A percentile compares a stretch with the other conserved stretches of the same genome.
phyloP scores from a whole-genome alignment of 2,888 invertebrate species.

The Sicus ferrugineus region DNA sequence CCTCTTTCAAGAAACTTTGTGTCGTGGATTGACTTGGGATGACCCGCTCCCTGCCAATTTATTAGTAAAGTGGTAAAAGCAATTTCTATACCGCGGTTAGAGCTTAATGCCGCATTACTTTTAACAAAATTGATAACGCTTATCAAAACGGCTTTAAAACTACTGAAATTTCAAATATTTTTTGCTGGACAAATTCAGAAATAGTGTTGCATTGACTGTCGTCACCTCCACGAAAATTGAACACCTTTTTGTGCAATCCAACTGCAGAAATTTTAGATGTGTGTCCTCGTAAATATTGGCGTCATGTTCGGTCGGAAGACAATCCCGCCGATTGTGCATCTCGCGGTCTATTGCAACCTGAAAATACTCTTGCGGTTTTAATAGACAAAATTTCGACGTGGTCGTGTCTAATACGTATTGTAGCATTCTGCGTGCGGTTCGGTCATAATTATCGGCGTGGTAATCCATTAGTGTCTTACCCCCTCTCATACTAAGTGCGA shows the following conservation, averaged over 20 bases:
- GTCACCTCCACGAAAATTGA: slow-evolving; percentile 38
- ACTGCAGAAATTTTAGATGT: slow-evolving; percentile 38
- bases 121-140: slow-evolving; percentile 29
- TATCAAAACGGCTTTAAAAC: slow-evolving; percentile 32
- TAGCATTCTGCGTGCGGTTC: slow-evolving; percentile 15
- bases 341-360: slow-evolving; percentile 34
- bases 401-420: slow-evolving; percentile 6
- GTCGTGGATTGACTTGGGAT: slow-evolving; percentile 31
- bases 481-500: too few species aligned
- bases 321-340: slow-evolving; percentile 44
- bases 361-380: slow-evolving; percentile 1
- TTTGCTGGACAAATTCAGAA: slow-evolving; percentile 47
- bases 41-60: background rate
- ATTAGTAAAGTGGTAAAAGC: slow-evolving; percentile 20
- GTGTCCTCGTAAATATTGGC: slow-evolving; percentile 35
- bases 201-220: slow-evolving; percentile 50
- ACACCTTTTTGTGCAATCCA: slow-evolving; percentile 38
- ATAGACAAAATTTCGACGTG: slow-evolving; percentile 10
- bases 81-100: slow-evolving; percentile 33
- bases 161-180: slow-evolving; percentile 11
- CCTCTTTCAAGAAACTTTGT: slow-evolving; percentile 33
- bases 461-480: too few species aligned
- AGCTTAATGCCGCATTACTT: slow-evolving; percentile 37
- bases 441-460: background rate
- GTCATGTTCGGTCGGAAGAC: slow-evolving; percentile 35